A percentile compares a stretch with the other conserved stretches of the same genome.
Evolutionary conservation across 2,888 invertebrate species (phyloP).

Genomic region (Drosophila pullipes): DNA sequence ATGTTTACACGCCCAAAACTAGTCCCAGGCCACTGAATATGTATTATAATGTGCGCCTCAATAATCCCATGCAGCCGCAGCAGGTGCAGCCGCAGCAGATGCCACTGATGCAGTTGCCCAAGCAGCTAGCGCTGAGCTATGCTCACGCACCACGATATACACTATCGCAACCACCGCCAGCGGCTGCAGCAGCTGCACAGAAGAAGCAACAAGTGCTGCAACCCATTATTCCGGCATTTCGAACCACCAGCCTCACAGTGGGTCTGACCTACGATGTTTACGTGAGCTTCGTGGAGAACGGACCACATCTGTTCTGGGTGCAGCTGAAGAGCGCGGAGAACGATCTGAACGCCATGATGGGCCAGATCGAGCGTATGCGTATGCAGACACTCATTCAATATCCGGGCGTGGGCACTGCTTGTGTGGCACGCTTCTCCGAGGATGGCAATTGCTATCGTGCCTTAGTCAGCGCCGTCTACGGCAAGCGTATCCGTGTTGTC

Average conservation of each 20-base stretch:
- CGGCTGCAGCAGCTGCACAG: slow-evolving; percentile 44
- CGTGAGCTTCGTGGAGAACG: slow-evolving; percentile 92
- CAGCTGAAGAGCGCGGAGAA: slow-evolving; percentile 89
- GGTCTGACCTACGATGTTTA: slow-evolving; percentile 89
- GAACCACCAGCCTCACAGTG: slow-evolving; percentile 86
- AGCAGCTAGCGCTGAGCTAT: slow-evolving; percentile 41
- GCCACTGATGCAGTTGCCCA: slow-evolving; percentile 24
- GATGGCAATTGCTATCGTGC: slow-evolving; percentile 91
- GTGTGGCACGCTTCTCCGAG: slow-evolving; percentile 90
- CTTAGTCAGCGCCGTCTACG: slow-evolving; percentile 90
- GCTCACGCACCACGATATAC: slow-evolving; percentile 64
- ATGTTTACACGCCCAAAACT: slow-evolving; percentile 54
- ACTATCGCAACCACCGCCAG: slow-evolving; percentile 14
- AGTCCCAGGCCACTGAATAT: slow-evolving; percentile 59
- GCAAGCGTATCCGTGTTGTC: slow-evolving; percentile 90
- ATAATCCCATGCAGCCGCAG: slow-evolving; percentile 54
- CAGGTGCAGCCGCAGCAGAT: slow-evolving; percentile 12
- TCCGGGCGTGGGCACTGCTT: slow-evolving; percentile 91
- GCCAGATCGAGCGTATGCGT: slow-evolving; percentile 89
- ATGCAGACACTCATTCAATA: slow-evolving; percentile 88
- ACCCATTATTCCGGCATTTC: slow-evolving; percentile 79
- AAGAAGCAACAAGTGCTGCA: slow-evolving; percentile 42
- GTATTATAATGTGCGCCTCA: slow-evolving; percentile 71
- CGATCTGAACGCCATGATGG: slow-evolving; percentile 89
- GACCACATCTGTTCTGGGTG: slow-evolving; percentile 91